These are phyloP conservation scores for Molossus molossus DNA, from an alignment of 2,797 vertebrate species.

Conservation along the genomic window DNA sequence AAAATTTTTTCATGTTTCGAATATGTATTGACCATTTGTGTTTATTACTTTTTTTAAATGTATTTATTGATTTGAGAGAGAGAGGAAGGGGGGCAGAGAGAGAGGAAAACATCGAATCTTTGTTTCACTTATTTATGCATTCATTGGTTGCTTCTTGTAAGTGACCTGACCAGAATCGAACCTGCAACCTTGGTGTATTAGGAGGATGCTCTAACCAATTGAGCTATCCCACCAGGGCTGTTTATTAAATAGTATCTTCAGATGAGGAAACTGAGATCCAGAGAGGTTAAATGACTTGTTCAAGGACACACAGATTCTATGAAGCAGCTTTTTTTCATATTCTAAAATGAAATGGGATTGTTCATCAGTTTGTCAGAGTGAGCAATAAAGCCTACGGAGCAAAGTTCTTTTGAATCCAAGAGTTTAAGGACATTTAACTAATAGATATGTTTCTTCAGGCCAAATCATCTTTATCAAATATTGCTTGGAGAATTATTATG, in stretches of 20 bases:
- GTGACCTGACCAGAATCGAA: too few species aligned
- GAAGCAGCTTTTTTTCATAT: constrained; percentile 6
- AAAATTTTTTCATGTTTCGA: constrained; percentile 53
- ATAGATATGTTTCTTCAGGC: background rate
- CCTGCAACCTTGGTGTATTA: too few species aligned
- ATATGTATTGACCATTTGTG: background rate
- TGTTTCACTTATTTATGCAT: too few species aligned
- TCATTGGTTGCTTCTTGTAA: too few species aligned
- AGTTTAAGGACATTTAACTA: constrained; percentile 53
- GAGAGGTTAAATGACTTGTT: constrained; percentile 39
- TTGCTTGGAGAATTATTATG: background rate
- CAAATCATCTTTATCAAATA: constrained; percentile 58
- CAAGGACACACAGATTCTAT: background rate
- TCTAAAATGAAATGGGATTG: constrained; percentile 56
- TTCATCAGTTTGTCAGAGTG: constrained; percentile 42
- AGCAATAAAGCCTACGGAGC: background rate
- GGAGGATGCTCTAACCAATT: too few species aligned
- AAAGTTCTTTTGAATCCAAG: constrained; percentile 46
- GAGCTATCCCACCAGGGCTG: too few species aligned
- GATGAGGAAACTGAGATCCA: constrained; percentile 27
- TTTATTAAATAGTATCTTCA: constrained; percentile 32
- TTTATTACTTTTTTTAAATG: background rate
- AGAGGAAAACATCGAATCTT: too few species aligned
- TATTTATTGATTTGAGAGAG: too few species aligned
- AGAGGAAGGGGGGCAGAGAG: too few species aligned